These are phyloP conservation scores for Holacanthus passer DNA, from an alignment of 2,113 vertebrate species.

Conservation along the genomic window DNA sequence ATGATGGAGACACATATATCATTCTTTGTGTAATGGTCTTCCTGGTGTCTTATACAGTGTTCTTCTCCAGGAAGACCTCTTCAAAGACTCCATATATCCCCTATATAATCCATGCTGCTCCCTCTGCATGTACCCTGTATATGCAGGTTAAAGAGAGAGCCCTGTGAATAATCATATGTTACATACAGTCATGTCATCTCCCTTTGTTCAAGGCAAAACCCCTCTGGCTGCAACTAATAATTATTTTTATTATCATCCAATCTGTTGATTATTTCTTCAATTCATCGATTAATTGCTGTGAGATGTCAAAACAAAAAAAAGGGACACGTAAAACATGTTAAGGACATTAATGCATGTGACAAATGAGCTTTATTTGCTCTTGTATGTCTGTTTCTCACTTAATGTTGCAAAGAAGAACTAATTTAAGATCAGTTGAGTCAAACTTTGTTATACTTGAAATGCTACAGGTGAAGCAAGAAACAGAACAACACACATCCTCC, in stretches of 20 bases:
- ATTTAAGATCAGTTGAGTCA: constrained; percentile 2
- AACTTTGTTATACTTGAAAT: background rate
- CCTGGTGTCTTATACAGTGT: background rate
- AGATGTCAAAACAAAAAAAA: background rate
- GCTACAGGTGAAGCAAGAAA: background rate
- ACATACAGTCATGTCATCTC: constrained; percentile 11
- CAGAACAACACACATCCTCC: background rate
- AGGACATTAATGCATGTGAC: background rate
- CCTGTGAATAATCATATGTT: constrained; percentile 10
- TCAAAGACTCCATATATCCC: constrained; percentile 20
- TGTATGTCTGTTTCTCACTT: background rate
- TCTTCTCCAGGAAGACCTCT: constrained; percentile 16
- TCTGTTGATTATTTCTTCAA: constrained; percentile 1
- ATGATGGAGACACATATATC: constrained; percentile 8
- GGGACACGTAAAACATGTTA: background rate
- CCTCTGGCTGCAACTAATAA: no score
- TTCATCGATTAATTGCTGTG: background rate
- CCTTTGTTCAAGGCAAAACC: background rate
- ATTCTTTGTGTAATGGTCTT: constrained; percentile 2
- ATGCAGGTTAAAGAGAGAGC: constrained; percentile 9
- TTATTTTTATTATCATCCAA: background rate
- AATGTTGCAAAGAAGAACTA: background rate
- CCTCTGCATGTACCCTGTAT: background rate
- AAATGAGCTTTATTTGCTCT: background rate
- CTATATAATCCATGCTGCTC: constrained; percentile 28